Conservation (phyloP, 1,140 invertebrate species). For the Zaprionus gabonicus region DNA sequence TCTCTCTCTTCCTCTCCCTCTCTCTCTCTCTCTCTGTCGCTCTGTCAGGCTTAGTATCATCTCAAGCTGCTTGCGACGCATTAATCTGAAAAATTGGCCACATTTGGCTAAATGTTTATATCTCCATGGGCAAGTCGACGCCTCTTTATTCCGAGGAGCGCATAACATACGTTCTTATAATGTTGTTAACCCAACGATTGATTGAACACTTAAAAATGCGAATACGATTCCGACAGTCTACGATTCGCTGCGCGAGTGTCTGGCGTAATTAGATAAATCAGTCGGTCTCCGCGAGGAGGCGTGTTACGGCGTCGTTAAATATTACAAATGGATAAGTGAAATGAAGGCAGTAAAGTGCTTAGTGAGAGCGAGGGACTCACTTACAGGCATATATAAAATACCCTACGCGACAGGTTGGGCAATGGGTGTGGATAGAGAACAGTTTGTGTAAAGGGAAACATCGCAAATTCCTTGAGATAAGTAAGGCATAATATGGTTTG, state of each 20-base stretch:
- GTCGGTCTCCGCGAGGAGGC: background rate
- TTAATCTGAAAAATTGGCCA: constrained; percentile 51
- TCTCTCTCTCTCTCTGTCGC: background rate
- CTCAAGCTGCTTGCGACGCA: constrained; percentile 32
- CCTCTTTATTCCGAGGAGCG: background rate
- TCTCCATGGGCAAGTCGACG: constrained; percentile 1
- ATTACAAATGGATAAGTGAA: constrained; percentile 9
- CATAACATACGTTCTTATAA: constrained; percentile 17
- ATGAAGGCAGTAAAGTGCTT: background rate
- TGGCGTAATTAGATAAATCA: constrained; percentile 45
- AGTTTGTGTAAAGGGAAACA: background rate
- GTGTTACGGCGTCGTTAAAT: constrained; percentile 5
- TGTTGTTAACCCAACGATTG: constrained; percentile 42
- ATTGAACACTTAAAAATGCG: constrained; percentile 34
- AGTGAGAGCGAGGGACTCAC: background rate
- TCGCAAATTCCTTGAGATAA: background rate
- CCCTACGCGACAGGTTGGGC: background rate
- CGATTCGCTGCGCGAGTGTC: background rate
- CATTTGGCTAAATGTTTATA: constrained; percentile 51
- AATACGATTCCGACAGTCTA: constrained; percentile 6
- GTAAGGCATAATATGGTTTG: background rate
- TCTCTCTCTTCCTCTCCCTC: constrained; percentile 8
- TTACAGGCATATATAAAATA: background rate
- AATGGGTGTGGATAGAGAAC: background rate
- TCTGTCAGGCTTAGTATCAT: too few relatives aligned